Conservation (phyloP, 1,140 invertebrate species). For the Lepidurus packardi region DNA sequence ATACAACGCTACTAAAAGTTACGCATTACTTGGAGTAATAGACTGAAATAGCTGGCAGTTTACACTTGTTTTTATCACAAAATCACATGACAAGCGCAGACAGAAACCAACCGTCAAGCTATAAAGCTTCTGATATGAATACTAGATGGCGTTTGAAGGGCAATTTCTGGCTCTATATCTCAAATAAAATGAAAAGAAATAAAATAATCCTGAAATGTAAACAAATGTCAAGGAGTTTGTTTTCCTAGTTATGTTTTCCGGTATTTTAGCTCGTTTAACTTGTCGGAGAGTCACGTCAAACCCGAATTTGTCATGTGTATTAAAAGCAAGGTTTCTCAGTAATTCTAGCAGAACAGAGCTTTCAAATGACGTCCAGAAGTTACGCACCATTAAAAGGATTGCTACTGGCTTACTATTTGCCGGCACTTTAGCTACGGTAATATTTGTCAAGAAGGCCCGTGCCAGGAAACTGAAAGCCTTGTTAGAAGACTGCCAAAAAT, state of each 20-base stretch:
- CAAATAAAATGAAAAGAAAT: too few relatives aligned
- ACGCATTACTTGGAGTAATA: too few relatives aligned
- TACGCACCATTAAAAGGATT: conserved; percentile 33
- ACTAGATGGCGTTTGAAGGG: too few relatives aligned
- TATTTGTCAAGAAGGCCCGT: conserved; percentile 34
- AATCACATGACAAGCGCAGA: too few relatives aligned
- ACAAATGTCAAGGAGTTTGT: too few relatives aligned
- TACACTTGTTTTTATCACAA: too few relatives aligned
- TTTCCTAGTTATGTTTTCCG: background rate
- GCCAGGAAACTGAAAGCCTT: conserved; percentile 28
- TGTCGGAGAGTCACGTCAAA: background rate
- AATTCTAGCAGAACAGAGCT: background rate
- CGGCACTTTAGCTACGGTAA: conserved; percentile 33
- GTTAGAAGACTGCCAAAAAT: conserved; percentile 33
- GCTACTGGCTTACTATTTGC: conserved; percentile 35
- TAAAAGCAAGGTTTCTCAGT: background rate
- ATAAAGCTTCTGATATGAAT: too few relatives aligned
- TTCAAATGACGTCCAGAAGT: conserved; percentile 30
- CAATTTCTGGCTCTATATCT: too few relatives aligned
- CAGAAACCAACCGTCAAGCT: too few relatives aligned
- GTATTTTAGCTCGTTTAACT: background rate
- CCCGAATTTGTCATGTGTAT: background rate
- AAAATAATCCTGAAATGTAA: too few relatives aligned
- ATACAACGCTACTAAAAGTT: background rate
- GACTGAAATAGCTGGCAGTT: too few relatives aligned